These are phyloP conservation scores for Agapornis roseicollis DNA, from an alignment of 2,113 vertebrate species.

Conservation along the genomic window DNA sequence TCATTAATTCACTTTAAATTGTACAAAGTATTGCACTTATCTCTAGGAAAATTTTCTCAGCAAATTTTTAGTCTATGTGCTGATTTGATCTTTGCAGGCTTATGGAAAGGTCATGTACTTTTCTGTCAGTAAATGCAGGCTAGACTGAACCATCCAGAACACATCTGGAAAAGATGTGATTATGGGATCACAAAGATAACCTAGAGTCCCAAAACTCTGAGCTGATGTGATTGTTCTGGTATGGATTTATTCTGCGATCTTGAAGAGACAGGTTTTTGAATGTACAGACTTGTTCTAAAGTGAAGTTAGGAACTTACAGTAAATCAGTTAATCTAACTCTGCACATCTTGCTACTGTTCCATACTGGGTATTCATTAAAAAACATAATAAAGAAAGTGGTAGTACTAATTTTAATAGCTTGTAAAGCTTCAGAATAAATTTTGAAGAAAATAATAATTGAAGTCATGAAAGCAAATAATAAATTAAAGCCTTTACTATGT, in stretches of 20 bases:
- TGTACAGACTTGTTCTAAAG: background rate
- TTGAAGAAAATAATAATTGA: background rate
- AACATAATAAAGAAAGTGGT: background rate
- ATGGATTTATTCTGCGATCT: background rate
- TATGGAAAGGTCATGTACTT: background rate
- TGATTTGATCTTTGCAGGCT: background rate
- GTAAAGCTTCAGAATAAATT: background rate
- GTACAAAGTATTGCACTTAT: background rate
- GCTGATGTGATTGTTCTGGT: background rate
- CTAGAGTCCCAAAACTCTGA: background rate
- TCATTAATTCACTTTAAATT: background rate
- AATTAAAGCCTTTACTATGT: background rate
- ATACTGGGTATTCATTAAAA: background rate
- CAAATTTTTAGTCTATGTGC: background rate
- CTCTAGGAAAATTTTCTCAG: background rate
- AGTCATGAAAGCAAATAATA: background rate
- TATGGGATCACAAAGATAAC: background rate
- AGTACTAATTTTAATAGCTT: background rate
- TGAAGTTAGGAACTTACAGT: background rate
- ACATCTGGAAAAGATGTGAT: background rate
- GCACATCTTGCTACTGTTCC: background rate
- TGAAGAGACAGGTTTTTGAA: background rate
- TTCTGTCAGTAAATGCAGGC: background rate
- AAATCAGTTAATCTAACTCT: background rate
- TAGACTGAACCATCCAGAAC: background rate